Evolutionary conservation across 2,797 vertebrate species (phyloP), one percentile per base, ranked within the genome.

Genomic region (Cottoperca gobio): DNA sequence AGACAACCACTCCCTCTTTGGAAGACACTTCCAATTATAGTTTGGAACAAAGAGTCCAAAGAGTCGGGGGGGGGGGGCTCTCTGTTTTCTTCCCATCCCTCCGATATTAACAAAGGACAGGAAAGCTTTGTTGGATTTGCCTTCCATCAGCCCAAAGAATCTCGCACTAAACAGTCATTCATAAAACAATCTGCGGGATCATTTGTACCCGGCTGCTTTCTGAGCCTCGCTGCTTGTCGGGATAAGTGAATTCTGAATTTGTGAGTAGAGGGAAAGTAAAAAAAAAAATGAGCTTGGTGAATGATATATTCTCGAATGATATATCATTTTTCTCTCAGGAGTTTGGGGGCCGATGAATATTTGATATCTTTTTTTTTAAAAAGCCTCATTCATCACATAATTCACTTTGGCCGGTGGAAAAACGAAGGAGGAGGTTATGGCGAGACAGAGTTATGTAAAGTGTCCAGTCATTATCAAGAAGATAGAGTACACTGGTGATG

Each of bases 311-410:
- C 82, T 83, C 64, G n/a, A n/a, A n/a, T n/a, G n/a, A n/a, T n/a
- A n/a, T n/a, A n/a, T n/a, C 26, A 76, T 92, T 91, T 88, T 89
- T 92, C 90, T 87, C 88, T 80, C 78, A 72, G 82, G 54, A 86
- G 83, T 88, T 87, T 70, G 60, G 64, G 79, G 80, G 79, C 61
- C 73, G 82, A 92, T 94, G 78, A 93, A 94, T 94, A 91, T 94
- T 94, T 94, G 75, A 94, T 93, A 68, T 39, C 62, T 59, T 87
- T n/a, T 23, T 60, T 86, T 88, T 75, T 24, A 43, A 74, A 86
- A 87, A 77, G 69, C 75, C 73, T 83, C 71, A 83, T 93, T 92
- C 80, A 79, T 92, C 92, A 86, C 79, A 0, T 33, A 58, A 71
- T 65, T 68, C 62, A 48, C 62, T 6, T 45, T 50, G 46, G 79